Conservation (phyloP, 2,113 vertebrate species). For the Leiothrix lutea region DNA sequence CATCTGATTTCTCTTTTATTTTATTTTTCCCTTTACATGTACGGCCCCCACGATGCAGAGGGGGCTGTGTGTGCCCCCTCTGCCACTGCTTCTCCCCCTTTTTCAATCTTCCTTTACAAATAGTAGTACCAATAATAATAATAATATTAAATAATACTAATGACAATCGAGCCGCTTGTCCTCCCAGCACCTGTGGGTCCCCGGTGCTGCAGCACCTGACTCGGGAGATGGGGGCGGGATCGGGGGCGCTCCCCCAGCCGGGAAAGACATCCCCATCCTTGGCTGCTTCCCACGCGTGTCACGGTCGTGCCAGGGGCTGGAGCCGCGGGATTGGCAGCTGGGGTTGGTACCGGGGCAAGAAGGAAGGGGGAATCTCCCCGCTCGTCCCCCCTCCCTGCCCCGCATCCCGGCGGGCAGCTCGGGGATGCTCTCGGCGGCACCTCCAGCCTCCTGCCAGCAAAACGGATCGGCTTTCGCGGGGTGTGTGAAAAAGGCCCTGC, state of each 20-base stretch:
- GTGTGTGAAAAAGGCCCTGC: neutral
- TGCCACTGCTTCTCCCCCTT: neutral
- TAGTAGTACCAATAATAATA: neutral
- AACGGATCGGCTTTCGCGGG: neutral
- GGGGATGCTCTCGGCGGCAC: neutral
- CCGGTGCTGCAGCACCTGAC: neutral
- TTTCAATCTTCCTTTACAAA: neutral
- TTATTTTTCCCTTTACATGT: neutral
- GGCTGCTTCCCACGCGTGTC: neutral
- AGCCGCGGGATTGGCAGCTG: neutral
- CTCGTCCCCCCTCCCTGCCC: neutral
- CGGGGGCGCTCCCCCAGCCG: no score
- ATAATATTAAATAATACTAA: neutral
- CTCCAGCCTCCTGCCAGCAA: neutral
- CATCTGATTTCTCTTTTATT: slow-evolving; percentile 35
- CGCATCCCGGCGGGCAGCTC: neutral
- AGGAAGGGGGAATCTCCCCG: no score
- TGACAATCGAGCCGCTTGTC: neutral
- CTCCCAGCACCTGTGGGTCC: neutral
- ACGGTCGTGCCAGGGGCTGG: neutral
- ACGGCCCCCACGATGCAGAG: neutral
- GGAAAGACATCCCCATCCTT: neutral
- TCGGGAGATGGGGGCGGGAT: neutral
- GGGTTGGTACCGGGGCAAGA: neutral
- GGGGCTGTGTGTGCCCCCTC: neutral